Evolutionary conservation across 2,113 vertebrate species (phyloP), one percentile per base, ranked within the genome.

Genomic region (Tonatia bakeri): DNA sequence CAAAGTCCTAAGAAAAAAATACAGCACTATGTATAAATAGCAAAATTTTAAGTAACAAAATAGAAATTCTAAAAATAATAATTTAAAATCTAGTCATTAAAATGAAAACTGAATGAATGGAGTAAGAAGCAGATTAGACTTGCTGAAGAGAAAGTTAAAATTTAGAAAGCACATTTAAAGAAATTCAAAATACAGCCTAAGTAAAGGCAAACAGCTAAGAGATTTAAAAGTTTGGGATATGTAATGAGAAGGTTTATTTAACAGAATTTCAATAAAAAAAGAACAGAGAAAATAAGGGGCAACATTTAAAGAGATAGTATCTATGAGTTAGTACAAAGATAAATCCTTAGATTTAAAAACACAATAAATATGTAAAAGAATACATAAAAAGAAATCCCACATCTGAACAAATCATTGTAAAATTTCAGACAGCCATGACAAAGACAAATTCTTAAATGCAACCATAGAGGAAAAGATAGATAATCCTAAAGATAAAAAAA

Each of bases 361-460:
- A 69, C 31, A 72, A 43, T 54, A 73, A 67, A 45, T 93, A 20
- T 20, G 19, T 77, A 19, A 43, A 83, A 93, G 38, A 4, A 83
- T 61, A 82, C 79, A 45, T 40, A 52, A 89, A 82, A 70, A 56
- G 11, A 52, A 93, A 31, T 45, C 31, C 14, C 24, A 65, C 22
- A 65, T 83, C 14, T 59, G 33, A 72, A 70, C 54, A 93, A 10
- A 69, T 50, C 7, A 52, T 28, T 40, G 56, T 70, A 40, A 91
- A 84, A 73, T 67, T 79, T 61, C 31, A 87, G 69, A 77, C n/a
- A 2, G 40, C 26, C 11, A n/a, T 16, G 8, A 28, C 4, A 56
- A 87, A 93, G 45, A 95, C 26, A 91, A 61, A 69, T 80, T 80
- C 36, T 96, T 91, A 87, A 87, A 90, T 65, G 16, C 20, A 77